phyloP scores from a whole-genome alignment of 2,888 invertebrate genomes.

The Acanthosoma haemorrhoidale region DNA sequence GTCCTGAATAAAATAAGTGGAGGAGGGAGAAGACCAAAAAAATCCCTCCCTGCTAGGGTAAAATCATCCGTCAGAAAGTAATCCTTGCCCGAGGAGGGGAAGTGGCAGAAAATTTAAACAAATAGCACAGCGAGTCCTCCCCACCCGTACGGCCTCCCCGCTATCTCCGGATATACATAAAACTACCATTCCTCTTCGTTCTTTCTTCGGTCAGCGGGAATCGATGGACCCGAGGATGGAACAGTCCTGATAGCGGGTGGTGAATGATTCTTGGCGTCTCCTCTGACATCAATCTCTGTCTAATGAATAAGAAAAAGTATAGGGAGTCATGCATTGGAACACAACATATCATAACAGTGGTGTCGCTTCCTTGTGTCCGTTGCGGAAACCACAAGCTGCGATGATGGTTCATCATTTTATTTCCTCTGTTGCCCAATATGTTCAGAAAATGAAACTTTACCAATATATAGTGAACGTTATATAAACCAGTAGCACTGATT shows the following conservation, averaged over 20 bases:
- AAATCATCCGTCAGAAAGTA: background rate
- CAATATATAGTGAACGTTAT: no score
- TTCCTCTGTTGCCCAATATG: no score
- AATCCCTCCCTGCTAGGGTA: background rate
- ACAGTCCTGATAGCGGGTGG: background rate
- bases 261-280: background rate
- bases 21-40: background rate
- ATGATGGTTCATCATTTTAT: no score
- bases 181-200: slow-evolving; percentile 2
- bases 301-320: background rate
- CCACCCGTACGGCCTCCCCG: background rate
- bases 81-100: background rate
- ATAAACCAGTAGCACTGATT: no score
- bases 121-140: background rate
- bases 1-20: background rate
- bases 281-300: background rate
- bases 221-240: background rate
- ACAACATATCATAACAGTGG: background rate
- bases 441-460: no score
- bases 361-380: background rate
- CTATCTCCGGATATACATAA: background rate
- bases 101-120: slow-evolving; percentile 4
- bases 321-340: background rate
- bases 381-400: no score
- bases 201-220: background rate